Evolutionary conservation across 2,113 vertebrate species (phyloP), one percentile per base, ranked within the genome.

Genomic region (Scalopus aquaticus): DNA sequence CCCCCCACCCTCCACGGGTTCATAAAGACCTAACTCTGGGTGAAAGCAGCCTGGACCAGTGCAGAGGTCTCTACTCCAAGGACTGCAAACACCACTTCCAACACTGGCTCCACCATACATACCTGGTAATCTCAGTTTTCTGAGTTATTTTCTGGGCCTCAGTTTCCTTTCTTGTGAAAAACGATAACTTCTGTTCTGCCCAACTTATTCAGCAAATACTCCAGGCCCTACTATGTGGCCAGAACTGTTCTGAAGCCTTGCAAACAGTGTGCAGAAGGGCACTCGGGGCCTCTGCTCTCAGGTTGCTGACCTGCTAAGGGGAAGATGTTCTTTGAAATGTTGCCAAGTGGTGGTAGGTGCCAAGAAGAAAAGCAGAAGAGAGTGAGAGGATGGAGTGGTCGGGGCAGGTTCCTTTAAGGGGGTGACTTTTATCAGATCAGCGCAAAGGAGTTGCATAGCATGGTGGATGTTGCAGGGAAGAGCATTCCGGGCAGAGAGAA

Each of bases 141-240:
- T 77, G 32, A 15, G 6, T 32, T 58, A 44, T 30, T 67, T 58
- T 49, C 82, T 76, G 28, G 49, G 28, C 80, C 35, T 91, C n/a
- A n/a, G 46, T 37, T 93, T 96, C 44, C 69, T 90, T 76, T 67
- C 76, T 81, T 77, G 70, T 78, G n/a, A 78, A 58, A 87, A 79
- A 92, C 24, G 58, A 26, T 46, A 46, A 70, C 3, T 35, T 84
- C 54, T 44, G 32, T 39, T 88, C 56, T 94, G 88, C 64, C 72
- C 60, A 22, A 92, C 49, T 49, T 42, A 87, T 32, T 87, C 54
- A 42, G 8, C 26, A 64, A 64, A 56, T 26, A 35, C 26, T 84
- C 30, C 58, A 93, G 76, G 15, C 5, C 44, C 56, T 60, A 26
- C 4, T 46, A 26, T 19, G 37, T 5, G 69, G 17, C 51, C 39